These are phyloP conservation scores for Arremon brunneinucha DNA, from an alignment of 2,797 vertebrate genomes.

Conservation along the genomic window DNA sequence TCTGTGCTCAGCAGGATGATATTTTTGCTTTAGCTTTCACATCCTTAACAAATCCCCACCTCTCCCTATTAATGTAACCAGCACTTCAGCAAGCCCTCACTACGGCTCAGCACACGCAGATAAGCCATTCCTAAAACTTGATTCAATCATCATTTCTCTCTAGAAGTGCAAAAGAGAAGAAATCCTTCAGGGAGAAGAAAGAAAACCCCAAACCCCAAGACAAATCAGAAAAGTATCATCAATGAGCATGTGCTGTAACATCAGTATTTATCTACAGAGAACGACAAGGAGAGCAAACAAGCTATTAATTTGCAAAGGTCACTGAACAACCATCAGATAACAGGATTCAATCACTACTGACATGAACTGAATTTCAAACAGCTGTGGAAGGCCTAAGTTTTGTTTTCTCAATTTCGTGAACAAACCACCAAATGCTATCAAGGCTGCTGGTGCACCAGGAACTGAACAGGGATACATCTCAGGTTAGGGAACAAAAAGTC, in stretches of 20 bases:
- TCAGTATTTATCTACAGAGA: neutral
- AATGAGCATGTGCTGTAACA: neutral
- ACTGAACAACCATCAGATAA: constrained; percentile 8
- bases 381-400: neutral
- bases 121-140: neutral
- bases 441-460: neutral
- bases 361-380: constrained; percentile 19
- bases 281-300: neutral
- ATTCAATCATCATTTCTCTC: neutral
- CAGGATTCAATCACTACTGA: neutral
- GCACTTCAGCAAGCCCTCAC: neutral
- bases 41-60: neutral
- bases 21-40: neutral
- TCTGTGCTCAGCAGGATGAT: neutral
- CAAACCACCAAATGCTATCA: neutral
- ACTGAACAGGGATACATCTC: neutral
- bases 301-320: constrained; percentile 22
- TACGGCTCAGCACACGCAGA: neutral
- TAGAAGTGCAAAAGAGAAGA: neutral
- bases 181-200: neutral
- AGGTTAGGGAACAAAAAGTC: neutral
- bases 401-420: neutral
- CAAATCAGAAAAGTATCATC: neutral
- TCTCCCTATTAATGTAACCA: neutral
- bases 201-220: neutral